Evolutionary conservation across 2,797 vertebrate species (phyloP), one percentile per base, ranked within the genome.

Genomic region (Hydrolagus colliei): DNA sequence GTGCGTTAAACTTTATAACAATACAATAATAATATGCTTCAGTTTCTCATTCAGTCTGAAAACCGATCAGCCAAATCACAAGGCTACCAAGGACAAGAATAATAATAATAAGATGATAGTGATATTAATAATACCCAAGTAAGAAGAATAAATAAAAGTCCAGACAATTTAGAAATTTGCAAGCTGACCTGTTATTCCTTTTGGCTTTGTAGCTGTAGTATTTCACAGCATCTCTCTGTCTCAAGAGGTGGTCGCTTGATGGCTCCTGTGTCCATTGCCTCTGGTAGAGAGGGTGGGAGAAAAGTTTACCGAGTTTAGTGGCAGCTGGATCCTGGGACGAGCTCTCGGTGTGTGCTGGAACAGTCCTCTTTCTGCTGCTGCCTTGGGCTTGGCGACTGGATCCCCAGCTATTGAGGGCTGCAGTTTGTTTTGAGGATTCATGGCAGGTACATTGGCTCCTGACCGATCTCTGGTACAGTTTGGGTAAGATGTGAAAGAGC

Each of bases 401-500:
- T 18, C 72, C 72, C n/a, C 72, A n/a, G 75, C 0, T n/a, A 16
- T 41, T 41, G 41, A 20, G 75, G 2, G 20, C 75, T 16, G 75
- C 75, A 20, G 41, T 52, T 8, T 20, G 9, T 9, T 20, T 61
- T 16, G 10, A 11, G 18, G 18, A 9, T 63, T 41, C 63, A 10
- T 41, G 63, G 13, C 79, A 84, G 63, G 88, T 52, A 89, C 95
- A 96, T 0, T 86, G 87, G 2, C 85, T 86, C 75, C 87, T 35
- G 63, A 87, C 85, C 14, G 91, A 91, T 84, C 90, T 88, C 87
- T 91, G 90, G 87, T 88, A 89, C 72, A 96, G 93, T 91, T 95
- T 94, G 1, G 97, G 97, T 89, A 97, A 93, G 86, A 98, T 95
- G 90, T 97, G 92, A 88, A 98, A 97, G 92, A 97, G 96, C 86